These are phyloP conservation scores for Leptobrachium ailaonicum DNA, from an alignment of 2,113 vertebrate genomes.

Conservation along the genomic window DNA sequence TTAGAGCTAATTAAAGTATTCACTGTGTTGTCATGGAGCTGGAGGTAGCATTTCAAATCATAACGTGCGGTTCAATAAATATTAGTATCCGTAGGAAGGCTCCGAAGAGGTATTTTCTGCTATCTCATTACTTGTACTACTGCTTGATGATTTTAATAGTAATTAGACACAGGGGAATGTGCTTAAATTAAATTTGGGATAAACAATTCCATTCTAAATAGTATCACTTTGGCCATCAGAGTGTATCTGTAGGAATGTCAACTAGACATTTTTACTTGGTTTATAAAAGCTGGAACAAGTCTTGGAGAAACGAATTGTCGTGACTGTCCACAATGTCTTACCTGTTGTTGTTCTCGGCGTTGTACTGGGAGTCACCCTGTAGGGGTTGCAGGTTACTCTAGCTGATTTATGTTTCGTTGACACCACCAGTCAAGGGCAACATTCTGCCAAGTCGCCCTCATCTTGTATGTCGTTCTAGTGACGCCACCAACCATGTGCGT, in stretches of 20 bases:
- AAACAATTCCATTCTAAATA: slow-evolving; percentile 57
- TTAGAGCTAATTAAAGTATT: slow-evolving; percentile 53
- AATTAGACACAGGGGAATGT: slow-evolving; percentile 57
- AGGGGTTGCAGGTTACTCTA: too few species aligned
- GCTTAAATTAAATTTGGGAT: slow-evolving; percentile 47
- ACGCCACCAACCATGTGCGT: too few species aligned
- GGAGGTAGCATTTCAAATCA: slow-evolving; percentile 55
- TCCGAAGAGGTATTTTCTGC: slow-evolving; percentile 56
- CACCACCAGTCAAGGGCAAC: too few species aligned
- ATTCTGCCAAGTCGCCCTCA: too few species aligned
- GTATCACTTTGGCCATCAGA: slow-evolving; percentile 31
- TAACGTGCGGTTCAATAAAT: slow-evolving; percentile 61
- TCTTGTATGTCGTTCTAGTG: too few species aligned
- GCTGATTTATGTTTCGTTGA: too few species aligned
- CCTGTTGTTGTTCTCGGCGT: too few species aligned
- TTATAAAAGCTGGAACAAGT: too few species aligned
- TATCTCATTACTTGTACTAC: slow-evolving; percentile 53
- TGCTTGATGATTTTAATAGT: slow-evolving; percentile 54
- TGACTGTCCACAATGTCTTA: too few species aligned
- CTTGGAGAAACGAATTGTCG: too few species aligned
- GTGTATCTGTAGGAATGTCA: not conserved
- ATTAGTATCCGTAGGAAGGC: slow-evolving; percentile 58
- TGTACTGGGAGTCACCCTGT: too few species aligned
- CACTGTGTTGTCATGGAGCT: slow-evolving; percentile 43
- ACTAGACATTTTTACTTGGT: too few species aligned